phyloP scores from a whole-genome alignment of 2,888 invertebrate species.

The Allolobophora icterica region DNA sequence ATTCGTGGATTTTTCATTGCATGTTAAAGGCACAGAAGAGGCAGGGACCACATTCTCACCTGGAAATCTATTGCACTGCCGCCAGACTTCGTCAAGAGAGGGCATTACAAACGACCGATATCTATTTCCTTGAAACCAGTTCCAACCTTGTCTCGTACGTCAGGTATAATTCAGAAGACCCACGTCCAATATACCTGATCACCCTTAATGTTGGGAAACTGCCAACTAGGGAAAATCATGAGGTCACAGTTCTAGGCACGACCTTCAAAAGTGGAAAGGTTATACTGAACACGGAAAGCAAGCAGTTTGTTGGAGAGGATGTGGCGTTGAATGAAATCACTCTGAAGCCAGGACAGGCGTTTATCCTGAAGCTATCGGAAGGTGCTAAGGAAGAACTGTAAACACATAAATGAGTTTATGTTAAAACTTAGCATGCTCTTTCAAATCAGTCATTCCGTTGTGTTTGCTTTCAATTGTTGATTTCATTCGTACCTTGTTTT shows the following conservation, averaged over 20 bases:
- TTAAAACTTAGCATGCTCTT: neutral
- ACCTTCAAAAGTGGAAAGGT: conserved; percentile 54
- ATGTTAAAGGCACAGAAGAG: conserved; percentile 28
- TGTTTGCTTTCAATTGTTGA: neutral
- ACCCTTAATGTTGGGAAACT: conserved; percentile 53
- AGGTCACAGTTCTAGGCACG: conserved; percentile 51
- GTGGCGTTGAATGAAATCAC: neutral
- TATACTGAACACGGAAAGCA: conserved; percentile 24
- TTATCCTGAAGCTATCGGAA: conserved; percentile 12
- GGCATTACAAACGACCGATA: conserved; percentile 56
- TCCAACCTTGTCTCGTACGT: conserved; percentile 55
- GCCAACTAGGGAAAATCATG: conserved; percentile 45
- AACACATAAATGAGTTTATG: neutral
- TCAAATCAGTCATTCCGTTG: neutral
- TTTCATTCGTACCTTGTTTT: neutral
- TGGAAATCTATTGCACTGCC: conserved; percentile 50
- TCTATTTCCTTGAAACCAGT: conserved; percentile 46
- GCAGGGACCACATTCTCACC: conserved; percentile 29
- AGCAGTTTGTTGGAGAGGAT: neutral
- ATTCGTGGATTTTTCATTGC: neutral
- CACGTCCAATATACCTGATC: conserved; percentile 51
- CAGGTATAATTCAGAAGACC: conserved; percentile 51
- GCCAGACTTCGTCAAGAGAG: conserved; percentile 51
- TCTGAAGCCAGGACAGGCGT: conserved; percentile 21
- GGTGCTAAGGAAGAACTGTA: conserved; percentile 6